Conservation (phyloP, 2,888 invertebrate genomes). For the Ectobius pallidus region DNA sequence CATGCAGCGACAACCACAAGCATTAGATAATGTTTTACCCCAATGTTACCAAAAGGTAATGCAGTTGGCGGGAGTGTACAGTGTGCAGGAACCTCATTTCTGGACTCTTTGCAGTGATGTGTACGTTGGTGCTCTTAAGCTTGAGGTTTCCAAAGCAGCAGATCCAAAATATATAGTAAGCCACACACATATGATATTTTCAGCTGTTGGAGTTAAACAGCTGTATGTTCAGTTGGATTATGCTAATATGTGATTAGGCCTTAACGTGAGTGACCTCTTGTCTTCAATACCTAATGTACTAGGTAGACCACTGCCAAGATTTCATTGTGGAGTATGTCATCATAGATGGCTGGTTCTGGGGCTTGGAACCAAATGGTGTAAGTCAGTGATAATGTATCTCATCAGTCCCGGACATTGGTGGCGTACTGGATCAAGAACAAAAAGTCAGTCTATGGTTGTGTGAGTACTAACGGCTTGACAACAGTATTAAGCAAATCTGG, state of each 20-base stretch:
- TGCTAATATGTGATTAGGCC: conserved; percentile 70
- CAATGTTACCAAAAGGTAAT: conserved; percentile 89
- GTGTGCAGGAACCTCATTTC: conserved; percentile 96
- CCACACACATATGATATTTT: conserved; percentile 93
- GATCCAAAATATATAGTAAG: conserved; percentile 92
- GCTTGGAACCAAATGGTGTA: conserved; percentile 9
- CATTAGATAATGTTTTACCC: conserved; percentile 81
- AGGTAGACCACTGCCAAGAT: background rate
- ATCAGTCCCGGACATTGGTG: background rate
- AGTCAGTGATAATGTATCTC: background rate
- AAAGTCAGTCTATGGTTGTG: background rate
- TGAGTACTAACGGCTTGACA: background rate
- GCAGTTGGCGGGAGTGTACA: conserved; percentile 89
- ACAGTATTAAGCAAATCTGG: background rate
- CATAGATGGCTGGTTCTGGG: conserved; percentile 30
- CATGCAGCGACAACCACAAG: conserved; percentile 91
- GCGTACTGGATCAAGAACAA: background rate
- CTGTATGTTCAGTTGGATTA: conserved; percentile 93
- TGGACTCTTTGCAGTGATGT: conserved; percentile 97
- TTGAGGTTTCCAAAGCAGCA: conserved; percentile 92
- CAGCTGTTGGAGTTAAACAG: conserved; percentile 88
- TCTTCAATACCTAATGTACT: background rate
- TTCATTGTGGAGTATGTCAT: conserved; percentile 33
- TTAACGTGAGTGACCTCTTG: background rate
- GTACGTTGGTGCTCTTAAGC: conserved; percentile 89